Evolutionary conservation across 1,140 invertebrate species (phyloP).

Genomic region (Chironomus tepperi): DNA sequence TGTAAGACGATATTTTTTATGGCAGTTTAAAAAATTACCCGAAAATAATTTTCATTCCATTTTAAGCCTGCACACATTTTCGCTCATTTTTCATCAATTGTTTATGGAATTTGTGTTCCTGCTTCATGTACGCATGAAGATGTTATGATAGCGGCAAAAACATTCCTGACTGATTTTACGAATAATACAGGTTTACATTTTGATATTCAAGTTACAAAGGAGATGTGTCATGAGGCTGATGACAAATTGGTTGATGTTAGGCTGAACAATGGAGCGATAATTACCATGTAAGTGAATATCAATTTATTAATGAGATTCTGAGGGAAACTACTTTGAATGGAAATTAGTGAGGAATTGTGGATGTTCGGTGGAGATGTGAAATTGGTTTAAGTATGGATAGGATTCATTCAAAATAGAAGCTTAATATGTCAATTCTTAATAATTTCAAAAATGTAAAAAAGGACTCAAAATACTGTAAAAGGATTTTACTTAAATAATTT

Average conservation of each 20-base stretch:
- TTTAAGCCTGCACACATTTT: slow-evolving; percentile 54
- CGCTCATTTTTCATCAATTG: slow-evolving; percentile 49
- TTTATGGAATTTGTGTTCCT: slow-evolving; percentile 55
- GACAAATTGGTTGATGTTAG: slow-evolving; percentile 27
- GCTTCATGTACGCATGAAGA: slow-evolving; percentile 46
- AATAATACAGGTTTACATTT: slow-evolving; percentile 43
- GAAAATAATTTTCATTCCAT: neutral
- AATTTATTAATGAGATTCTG: neutral
- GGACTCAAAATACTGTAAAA: no score
- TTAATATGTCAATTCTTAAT: no score
- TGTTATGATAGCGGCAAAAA: slow-evolving; percentile 45
- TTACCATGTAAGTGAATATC: slow-evolving; percentile 42
- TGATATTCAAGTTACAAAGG: slow-evolving; percentile 46
- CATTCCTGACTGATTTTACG: slow-evolving; percentile 41
- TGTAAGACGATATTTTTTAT: slow-evolving; percentile 42
- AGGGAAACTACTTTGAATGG: neutral
- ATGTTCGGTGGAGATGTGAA: no score
- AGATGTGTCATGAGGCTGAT: slow-evolving; percentile 50
- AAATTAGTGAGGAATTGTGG: no score
- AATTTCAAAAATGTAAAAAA: no score
- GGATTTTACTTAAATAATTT: no score
- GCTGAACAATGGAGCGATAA: slow-evolving; percentile 38
- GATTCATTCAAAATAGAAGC: no score
- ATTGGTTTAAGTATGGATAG: no score
- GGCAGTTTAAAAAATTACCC: neutral